These are phyloP conservation scores for Chauna torquata DNA, from an alignment of 2,113 vertebrate genomes.

Conservation along the genomic window DNA sequence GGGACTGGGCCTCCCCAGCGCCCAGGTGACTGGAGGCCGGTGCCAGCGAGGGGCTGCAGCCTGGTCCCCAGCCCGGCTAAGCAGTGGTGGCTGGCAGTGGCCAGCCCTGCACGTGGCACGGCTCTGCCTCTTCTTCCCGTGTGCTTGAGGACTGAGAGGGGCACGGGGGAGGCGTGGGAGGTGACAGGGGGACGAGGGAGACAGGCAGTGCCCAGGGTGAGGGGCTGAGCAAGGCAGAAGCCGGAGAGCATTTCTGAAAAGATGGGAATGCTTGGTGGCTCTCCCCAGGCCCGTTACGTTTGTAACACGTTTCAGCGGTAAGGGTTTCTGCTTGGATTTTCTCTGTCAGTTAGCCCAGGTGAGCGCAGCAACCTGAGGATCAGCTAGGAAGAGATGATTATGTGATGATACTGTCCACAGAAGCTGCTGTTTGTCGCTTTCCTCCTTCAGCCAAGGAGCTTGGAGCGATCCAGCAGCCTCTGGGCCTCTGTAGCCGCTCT, in stretches of 20 bases:
- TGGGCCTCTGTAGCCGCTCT: not conserved
- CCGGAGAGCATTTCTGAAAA: not conserved
- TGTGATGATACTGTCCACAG: not conserved
- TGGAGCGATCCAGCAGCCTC: not conserved
- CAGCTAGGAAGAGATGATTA: not conserved
- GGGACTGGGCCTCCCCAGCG: not conserved
- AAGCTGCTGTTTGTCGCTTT: not conserved
- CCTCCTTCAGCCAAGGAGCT: not conserved
- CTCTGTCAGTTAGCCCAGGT: not conserved
- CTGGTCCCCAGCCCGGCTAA: not conserved
- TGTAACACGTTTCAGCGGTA: not conserved
- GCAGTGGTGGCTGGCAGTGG: not conserved
- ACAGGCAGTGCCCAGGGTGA: fast-evolving
- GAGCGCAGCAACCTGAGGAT: not conserved
- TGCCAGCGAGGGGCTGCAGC: not conserved
- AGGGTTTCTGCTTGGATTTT: not conserved
- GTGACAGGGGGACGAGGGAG: not conserved
- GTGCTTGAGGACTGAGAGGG: fast-evolving
- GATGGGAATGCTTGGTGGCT: fast-evolving
- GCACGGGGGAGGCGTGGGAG: not conserved
- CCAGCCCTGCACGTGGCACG: not conserved
- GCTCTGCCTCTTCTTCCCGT: not conserved
- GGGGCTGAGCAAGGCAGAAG: not conserved
- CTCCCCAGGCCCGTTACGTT: not conserved
- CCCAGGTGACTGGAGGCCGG: not conserved